A percentile compares a stretch with the other conserved stretches of the same genome.
These are phyloP conservation scores for Troilus luridus DNA, from an alignment of 2,888 invertebrate species.

Conservation along the genomic window DNA sequence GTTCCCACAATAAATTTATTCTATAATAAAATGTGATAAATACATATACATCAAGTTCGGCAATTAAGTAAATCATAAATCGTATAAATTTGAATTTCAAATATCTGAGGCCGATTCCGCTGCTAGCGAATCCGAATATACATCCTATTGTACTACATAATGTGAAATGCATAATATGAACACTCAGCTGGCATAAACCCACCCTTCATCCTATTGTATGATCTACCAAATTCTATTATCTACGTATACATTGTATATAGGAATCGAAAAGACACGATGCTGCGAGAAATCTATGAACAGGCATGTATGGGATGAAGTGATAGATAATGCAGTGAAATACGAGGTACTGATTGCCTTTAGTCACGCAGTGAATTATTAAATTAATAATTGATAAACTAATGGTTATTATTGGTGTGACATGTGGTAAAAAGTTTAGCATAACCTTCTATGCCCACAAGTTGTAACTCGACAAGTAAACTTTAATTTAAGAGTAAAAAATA, in stretches of 20 bases:
- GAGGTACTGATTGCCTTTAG: no score
- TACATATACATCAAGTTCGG: neutral
- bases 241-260: neutral
- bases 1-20: no score
- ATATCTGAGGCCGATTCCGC: neutral
- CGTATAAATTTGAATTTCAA: neutral
- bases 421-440: no score
- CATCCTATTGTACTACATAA: constrained; percentile 6
- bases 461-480: no score
- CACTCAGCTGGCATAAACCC: neutral
- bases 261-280: neutral
- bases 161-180: neutral
- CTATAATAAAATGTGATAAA: neutral
- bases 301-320: no score
- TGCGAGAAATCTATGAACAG: neutral
- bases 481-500: no score
- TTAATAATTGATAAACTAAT: no score
- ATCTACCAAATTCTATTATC: neutral
- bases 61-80: neutral
- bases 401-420: no score
- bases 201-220: neutral
- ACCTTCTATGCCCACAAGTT: no score
- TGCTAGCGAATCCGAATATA: neutral
- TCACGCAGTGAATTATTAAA: no score
- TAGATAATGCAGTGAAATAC: no score